A percentile compares a stretch with the other conserved stretches of the same genome.
Conservation (phyloP, 2,113 vertebrate genomes). For the Brachypteracias leptosomus region DNA sequence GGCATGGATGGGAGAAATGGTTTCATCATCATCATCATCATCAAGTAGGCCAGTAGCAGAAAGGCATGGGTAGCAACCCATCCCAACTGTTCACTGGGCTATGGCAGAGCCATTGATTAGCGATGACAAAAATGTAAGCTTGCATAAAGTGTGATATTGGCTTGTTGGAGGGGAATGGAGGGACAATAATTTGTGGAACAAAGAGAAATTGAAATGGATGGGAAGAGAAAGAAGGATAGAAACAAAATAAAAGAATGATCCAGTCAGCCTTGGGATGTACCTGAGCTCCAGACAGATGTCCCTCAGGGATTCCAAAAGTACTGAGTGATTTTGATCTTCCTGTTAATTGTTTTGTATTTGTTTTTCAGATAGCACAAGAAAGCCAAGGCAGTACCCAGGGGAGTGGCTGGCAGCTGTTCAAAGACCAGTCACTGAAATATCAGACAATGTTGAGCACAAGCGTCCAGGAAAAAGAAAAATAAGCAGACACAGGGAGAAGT, state of each 20-base stretch:
- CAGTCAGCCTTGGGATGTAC: not conserved
- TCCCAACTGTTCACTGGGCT: not conserved
- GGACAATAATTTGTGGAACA: not conserved
- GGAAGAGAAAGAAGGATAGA: not conserved
- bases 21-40: not conserved
- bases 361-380: slow-evolving; percentile 65
- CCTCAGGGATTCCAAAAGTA: slow-evolving; percentile 55
- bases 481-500: slow-evolving; percentile 18
- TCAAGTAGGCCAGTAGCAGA: not conserved
- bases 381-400: slow-evolving; percentile 63
- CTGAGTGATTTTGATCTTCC: slow-evolving; percentile 52
- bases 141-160: not conserved
- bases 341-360: slow-evolving; percentile 72
- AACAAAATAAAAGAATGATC: not conserved
- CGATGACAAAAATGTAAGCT: not conserved
- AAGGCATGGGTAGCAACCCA: not conserved
- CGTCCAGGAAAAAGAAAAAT: slow-evolving; percentile 50
- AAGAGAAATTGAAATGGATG: not conserved
- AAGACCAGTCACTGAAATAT: slow-evolving; percentile 55
- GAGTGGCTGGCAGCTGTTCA: slow-evolving; percentile 65
- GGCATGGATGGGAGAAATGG: not conserved
- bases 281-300: slow-evolving; percentile 18
- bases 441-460: slow-evolving; percentile 52
- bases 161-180: not conserved
- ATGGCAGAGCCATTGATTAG: not conserved